These are phyloP conservation scores for Todiramphus saurophagus DNA, from an alignment of 2,113 vertebrate genomes.

Conservation along the genomic window DNA sequence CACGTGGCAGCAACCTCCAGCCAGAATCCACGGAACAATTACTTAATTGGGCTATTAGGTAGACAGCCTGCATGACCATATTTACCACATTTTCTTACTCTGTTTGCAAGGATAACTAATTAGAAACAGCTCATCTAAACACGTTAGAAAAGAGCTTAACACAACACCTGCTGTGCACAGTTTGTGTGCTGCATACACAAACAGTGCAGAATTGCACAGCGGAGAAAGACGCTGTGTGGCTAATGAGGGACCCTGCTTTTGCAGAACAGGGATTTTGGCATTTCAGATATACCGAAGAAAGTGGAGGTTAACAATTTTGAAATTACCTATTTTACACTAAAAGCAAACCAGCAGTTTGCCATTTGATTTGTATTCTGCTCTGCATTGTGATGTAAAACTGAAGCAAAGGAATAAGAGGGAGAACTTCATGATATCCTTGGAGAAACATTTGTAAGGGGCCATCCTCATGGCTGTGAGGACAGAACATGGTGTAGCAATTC, in stretches of 20 bases:
- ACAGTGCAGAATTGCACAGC: neutral
- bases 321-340: neutral
- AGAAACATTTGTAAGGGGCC: neutral
- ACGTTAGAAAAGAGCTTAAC: neutral
- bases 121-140: slow-evolving; percentile 39
- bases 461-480: neutral
- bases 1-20: neutral
- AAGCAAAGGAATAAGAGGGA: neutral
- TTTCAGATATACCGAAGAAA: neutral
- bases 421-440: neutral
- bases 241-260: neutral
- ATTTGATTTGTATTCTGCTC: neutral
- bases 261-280: neutral
- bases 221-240: neutral
- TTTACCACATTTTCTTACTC: neutral
- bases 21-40: neutral
- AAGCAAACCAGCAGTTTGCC: neutral
- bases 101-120: slow-evolving; percentile 30
- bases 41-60: neutral
- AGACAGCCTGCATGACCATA: neutral
- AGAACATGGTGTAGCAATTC: neutral
- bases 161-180: neutral
- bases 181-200: slow-evolving; percentile 2
- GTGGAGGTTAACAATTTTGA: neutral
- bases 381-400: neutral